Evolutionary conservation across 2,888 invertebrate genomes (phyloP), one percentile per base, ranked within the genome.

Genomic region (Agrochola litura): DNA sequence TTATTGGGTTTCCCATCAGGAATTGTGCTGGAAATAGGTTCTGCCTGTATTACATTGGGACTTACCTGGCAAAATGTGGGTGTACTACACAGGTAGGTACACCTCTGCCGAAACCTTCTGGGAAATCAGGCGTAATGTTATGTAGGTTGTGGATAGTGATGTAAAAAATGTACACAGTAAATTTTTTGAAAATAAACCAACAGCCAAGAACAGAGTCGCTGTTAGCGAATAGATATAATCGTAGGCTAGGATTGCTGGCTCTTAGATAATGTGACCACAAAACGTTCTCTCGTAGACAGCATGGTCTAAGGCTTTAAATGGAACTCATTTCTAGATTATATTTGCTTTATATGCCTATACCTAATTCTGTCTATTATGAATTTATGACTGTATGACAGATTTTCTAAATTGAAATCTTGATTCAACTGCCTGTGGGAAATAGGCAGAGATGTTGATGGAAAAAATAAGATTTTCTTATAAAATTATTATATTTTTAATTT

Each of bases 241-340:
- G 9, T 30, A n/a, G n/a, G 14, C 52, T 49, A 52, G 54, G n/a
- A 66, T 61, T 54, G 25, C 52, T 68, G 14, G 43, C n/a, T 71
- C 25, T 70, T 64, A 67, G 58, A 85, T 84, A 75, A 71, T 75
- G 54, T n/a, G 67, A 82, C 82, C 82, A 56, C 82, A 82, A 76
- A 61, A 75, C 58, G 60, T 81, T 74, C 61, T 72, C 80, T 41
- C n/a, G 30, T 25, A 54, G 41, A 10, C 37, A 67, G 16, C 68
- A 54, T 14, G 8, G 41, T 49, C 30, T 54, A 22, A n/a, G 52
- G 10, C 67, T 49, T 49, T 12, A 43, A 4, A 65, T 49, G 37
- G 49, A 69, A 65, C n/a, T 41, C 30, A 58, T 65, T 83, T 41
- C 14, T 25, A 30, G 19, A n/a, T 22, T 30, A 14, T 30, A 66